Evolutionary conservation across 2,797 vertebrate species (phyloP), one percentile per base, ranked within the genome.

Genomic region (Sandelia bainsii): DNA sequence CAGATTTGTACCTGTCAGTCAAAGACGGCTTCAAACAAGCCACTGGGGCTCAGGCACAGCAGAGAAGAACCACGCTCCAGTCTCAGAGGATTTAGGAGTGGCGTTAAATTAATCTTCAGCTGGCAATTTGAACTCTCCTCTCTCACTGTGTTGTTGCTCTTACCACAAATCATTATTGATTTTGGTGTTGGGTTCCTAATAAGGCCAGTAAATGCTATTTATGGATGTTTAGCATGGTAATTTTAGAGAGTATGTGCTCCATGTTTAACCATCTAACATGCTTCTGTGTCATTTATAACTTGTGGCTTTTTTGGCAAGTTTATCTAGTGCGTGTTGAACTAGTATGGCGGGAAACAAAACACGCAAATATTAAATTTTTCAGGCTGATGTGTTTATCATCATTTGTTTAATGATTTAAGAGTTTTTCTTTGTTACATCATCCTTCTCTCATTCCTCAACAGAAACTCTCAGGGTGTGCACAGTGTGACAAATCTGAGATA

Each of bases 1-100:
- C 92, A 94, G 93, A 94, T 95, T 95, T 94, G 93, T 94, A 95
- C 85, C 94, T 93, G 95, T 94, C 94, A 94, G 92, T 94, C 95
- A 95, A 86, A 88, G 81, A 45, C 59, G 14, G 88, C 88, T 93
- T 93, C 92, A 93, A 91, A 93, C 92, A 88, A 90, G 89, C 90
- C 90, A 89, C 80, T 70, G 87, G 85, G 87, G 92, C 88, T 92
- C 85, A 77, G 92, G 86, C 90, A 92, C 87, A 91, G 93, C 92
- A 90, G 88, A 91, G 89, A 87, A 91, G 90, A 89, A 88, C 75
- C 87, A 62, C 81, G 84, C 86, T 79, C 52, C 87, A 85, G 90
- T 91, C 93, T 87, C 85, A 85, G 81, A 93, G 93, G 94, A 94
- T 94, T 93, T 91, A 92, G 90, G 81, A 89, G 89, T 91, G 87